phyloP scores from a whole-genome alignment of 2,797 vertebrate species.

The Clamator glandarius region DNA sequence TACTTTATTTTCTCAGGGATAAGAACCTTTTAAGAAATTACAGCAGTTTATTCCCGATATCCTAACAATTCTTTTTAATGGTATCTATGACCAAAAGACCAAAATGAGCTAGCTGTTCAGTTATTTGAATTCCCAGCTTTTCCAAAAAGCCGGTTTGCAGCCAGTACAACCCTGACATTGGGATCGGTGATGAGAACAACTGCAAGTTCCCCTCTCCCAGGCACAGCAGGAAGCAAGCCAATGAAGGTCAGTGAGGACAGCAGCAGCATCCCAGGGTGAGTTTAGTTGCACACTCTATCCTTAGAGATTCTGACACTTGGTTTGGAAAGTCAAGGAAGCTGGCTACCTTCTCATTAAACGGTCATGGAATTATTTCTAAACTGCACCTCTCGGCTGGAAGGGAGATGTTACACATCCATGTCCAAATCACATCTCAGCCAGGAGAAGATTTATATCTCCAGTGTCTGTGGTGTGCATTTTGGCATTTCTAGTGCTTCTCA shows the following conservation, averaged over 20 bases:
- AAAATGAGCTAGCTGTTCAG: neutral
- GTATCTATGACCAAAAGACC: neutral
- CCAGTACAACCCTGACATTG: too few relatives aligned
- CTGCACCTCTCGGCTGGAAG: neutral
- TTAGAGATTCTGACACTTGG: neutral
- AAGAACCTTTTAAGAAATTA: neutral
- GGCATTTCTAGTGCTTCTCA: neutral
- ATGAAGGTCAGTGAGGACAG: rapidly evolving
- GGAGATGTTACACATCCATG: neutral
- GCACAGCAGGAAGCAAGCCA: neutral
- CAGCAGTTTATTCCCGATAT: neutral
- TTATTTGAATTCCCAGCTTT: neutral
- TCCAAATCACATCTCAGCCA: neutral
- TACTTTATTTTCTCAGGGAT: neutral
- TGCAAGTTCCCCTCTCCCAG: neutral
- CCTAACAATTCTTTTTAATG: neutral
- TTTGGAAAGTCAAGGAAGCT: neutral
- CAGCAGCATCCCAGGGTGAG: neutral
- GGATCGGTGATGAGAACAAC: neutral
- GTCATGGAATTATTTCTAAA: neutral
- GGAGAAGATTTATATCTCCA: neutral
- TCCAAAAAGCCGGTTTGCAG: neutral
- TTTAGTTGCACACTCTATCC: rapidly evolving
- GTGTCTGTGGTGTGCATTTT: neutral
- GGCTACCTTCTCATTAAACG: neutral